Percentiles rank a stretch among this genome's conserved stretches.
Conservation (phyloP, 2,888 invertebrate species). For the Noctua janthina region DNA sequence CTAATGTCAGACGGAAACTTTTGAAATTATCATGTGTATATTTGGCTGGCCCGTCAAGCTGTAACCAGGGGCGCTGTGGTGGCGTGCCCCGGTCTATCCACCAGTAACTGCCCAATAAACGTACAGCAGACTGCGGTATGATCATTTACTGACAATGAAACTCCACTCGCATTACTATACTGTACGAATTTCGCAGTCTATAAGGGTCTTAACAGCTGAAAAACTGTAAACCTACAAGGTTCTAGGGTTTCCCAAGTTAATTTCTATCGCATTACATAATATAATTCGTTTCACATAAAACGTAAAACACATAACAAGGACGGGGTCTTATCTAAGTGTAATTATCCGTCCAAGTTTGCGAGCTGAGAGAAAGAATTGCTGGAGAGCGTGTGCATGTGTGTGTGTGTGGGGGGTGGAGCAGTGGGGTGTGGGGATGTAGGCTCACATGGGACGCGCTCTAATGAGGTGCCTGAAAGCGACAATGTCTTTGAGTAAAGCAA, state of each 20-base stretch:
- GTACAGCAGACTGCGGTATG: conserved; percentile 45
- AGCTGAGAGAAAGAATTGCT: conserved; percentile 88
- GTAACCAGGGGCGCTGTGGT: conserved; percentile 60
- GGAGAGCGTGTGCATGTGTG: conserved; percentile 76
- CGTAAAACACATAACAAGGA: conserved; percentile 78
- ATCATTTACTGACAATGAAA: conserved; percentile 62
- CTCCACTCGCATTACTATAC: conserved; percentile 49
- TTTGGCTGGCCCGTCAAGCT: conserved; percentile 67
- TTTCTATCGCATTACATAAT: conserved; percentile 52
- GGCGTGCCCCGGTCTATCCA: conserved; percentile 55
- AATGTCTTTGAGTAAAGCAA: conserved; percentile 90
- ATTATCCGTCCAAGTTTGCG: conserved; percentile 89
- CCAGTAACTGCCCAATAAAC: conserved; percentile 62
- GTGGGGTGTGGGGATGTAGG: conserved; percentile 79
- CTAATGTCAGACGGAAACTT: conserved; percentile 77
- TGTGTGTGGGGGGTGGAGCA: conserved; percentile 72
- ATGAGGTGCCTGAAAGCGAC: conserved; percentile 91
- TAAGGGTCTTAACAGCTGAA: conserved; percentile 20
- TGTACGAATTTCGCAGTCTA: conserved; percentile 39
- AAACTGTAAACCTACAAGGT: conserved; percentile 24
- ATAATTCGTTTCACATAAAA: conserved; percentile 65
- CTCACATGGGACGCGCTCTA: conserved; percentile 90
- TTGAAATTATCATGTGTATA: conserved; percentile 74
- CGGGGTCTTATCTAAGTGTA: conserved; percentile 87
- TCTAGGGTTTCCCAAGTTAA: conserved; percentile 40